Base-by-base conservation (phyloP, 1,140 invertebrate genomes). In the Gonioctena quinquepunctata region DNA sequence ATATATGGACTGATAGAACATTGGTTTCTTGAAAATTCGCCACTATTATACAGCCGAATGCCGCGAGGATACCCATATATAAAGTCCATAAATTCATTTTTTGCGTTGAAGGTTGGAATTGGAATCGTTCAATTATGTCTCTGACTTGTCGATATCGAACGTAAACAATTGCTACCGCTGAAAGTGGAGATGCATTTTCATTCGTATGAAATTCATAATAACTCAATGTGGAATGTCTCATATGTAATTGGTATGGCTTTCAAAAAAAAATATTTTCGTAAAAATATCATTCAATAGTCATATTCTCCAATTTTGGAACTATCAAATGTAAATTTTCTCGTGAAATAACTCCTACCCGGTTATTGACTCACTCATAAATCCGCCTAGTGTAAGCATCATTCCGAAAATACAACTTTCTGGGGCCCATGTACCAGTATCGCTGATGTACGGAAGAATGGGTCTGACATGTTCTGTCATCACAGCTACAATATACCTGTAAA, bases 391-490 rank as follows among this genome's bases (percentile, higher is more conserved):
- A 13, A 94, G 86, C 19, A 91, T 82, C 80, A 92, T 90, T 11
- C 88, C 90, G 80, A 94, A 94, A 52, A 93, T 86, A 78, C 92
- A 93, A 80, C 90, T 92, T 76, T 93, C 92, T 21, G 92, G 92
- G 6, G 90, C 86, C 66, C 87, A 85, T 13, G 91, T 90, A 1
- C 90, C 92, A 11, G 90, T 89, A 81, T 94, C 92, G 76, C 90
- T 92, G 68, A 94, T 93, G 76, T 92, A 93, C 1, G 92, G 91
- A 76, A 92, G 91, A 27, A 88, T 87, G 18, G 89, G 85, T 70
- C 89, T 87, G 25, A 92, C 90, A 84, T 93, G 90, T 16, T 87
- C 87, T 33, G 88, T 81, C 56, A 84, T 74, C 0, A 92, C 87
- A 4, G 91, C 87, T 54, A 90, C 87, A 62, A 87, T 84, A 73